Percentiles rank a stretch among this genome's conserved stretches.
These are phyloP conservation scores for Chauna torquata DNA, from an alignment of 2,113 vertebrate genomes.

Conservation along the genomic window DNA sequence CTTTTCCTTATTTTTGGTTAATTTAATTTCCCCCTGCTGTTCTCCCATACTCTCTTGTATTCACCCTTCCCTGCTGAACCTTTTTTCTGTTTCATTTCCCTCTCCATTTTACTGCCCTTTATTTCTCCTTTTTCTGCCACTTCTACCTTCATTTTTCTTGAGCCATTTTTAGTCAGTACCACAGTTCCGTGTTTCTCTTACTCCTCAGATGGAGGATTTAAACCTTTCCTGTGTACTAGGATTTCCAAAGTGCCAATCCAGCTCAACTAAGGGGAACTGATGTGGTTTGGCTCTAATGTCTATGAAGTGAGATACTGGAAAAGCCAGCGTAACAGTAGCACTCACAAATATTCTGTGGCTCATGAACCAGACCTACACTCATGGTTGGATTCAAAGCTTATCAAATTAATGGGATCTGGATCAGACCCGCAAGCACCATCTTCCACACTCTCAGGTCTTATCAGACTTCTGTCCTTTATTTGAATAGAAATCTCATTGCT, in stretches of 20 bases:
- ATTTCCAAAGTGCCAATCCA: conserved; percentile 47
- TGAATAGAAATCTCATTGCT: not conserved
- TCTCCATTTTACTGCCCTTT: not conserved
- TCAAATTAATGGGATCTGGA: not conserved
- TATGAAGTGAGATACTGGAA: not conserved
- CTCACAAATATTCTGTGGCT: not conserved
- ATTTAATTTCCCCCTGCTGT: not conserved
- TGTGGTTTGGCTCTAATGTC: not conserved
- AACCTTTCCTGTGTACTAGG: not conserved
- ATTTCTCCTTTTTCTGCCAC: not conserved
- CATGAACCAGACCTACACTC: not conserved
- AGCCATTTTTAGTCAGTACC: not conserved
- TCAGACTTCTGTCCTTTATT: not conserved
- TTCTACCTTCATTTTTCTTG: not conserved
- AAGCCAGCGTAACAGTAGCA: not conserved
- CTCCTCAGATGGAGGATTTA: conserved; percentile 2
- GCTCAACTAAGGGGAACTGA: conserved; percentile 30
- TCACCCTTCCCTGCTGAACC: not conserved
- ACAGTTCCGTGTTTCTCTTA: not conserved
- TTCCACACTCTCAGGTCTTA: not conserved
- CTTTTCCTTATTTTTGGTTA: not conserved
- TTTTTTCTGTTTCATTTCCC: not conserved
- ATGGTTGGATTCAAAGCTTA: not conserved
- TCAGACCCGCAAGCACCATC: not conserved
- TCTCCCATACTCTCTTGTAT: not conserved